phyloP scores from a whole-genome alignment of 2,113 vertebrate genomes.

The Acanthisitta chloris region DNA sequence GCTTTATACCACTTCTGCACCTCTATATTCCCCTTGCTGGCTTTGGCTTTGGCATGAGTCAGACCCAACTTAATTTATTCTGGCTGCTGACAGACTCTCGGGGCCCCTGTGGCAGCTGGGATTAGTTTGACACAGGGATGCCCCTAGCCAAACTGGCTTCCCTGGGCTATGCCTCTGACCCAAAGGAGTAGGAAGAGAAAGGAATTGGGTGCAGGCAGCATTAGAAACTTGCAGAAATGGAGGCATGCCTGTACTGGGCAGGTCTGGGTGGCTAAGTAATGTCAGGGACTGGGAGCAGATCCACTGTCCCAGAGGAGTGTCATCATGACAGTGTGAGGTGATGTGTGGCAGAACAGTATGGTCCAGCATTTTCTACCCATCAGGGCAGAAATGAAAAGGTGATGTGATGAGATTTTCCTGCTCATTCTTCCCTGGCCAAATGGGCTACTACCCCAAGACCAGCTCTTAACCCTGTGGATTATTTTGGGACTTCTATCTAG shows the following conservation, averaged over 20 bases:
- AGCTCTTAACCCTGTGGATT: background rate
- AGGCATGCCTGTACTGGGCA: background rate
- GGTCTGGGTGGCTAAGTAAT: background rate
- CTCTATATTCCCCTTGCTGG: background rate
- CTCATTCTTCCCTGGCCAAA: background rate
- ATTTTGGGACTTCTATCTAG: background rate
- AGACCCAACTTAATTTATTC: background rate
- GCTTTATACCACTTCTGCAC: background rate
- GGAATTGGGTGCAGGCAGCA: background rate
- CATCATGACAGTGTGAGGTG: background rate
- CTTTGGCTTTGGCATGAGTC: background rate
- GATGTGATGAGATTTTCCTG: background rate
- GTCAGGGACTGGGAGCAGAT: background rate
- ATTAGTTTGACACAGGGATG: background rate
- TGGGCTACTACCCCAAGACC: background rate
- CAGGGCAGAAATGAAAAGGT: background rate
- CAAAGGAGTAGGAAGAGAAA: background rate
- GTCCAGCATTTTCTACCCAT: background rate
- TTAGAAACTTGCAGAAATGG: background rate
- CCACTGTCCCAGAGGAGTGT: background rate
- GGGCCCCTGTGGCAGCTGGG: conserved; percentile 1
- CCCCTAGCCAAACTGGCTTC: background rate
- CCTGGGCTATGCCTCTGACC: background rate
- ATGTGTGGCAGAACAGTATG: background rate
- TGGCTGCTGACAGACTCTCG: background rate